Evolutionary conservation across 1,140 invertebrate genomes (phyloP), one percentile per base, ranked within the genome.

Genomic region (Aporrectodea caliginosa): DNA sequence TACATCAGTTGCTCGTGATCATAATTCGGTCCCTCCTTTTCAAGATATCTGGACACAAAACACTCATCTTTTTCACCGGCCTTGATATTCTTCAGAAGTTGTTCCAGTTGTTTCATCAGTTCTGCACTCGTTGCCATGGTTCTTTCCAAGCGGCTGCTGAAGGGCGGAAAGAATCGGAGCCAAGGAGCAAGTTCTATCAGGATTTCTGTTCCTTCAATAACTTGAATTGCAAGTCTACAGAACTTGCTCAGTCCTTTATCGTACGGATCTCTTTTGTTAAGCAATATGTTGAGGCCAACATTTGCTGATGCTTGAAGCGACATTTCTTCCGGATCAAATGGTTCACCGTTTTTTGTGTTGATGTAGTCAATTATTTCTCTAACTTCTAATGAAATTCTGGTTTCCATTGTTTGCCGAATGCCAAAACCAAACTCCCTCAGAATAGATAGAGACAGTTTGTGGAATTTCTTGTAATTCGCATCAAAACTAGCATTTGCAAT

Each of bases 1-100:
- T 80, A 81, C n/a, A 79, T 73, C 30, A 86, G 35, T 72, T 84
- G 81, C n/a, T 58, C 6, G 43, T 22, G 43, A 12, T 58, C 43
- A 22, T 58, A 72, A 2, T 14, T 29, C 6, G n/a, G n/a, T 72
- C 31, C 31, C 27, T 29, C n/a, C 31, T 72, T 32, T 14, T 32
- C 31, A 14, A 29, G 6, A 29, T 14, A 72, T 27, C n/a, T 72
- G 2, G 6, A 14, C n/a, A 29, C n/a, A 29, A 72, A 72, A 72
- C 31, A 29, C 6, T 72, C 31, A 14, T 29, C 31, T 14, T 6
- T 29, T 14, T 72, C 31, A 2, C 27, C 70, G 6, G 2, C 27
- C 27, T 6, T 2, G 14, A 6, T 32, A 14, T 32, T 12, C 6
- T 72, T 29, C 2, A 72, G 6, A 14, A 14, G 2, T 72, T 32